A percentile compares a stretch with the other conserved stretches of the same genome.
Conservation (phyloP, 2,797 vertebrate species). For the Allobates femoralis region DNA sequence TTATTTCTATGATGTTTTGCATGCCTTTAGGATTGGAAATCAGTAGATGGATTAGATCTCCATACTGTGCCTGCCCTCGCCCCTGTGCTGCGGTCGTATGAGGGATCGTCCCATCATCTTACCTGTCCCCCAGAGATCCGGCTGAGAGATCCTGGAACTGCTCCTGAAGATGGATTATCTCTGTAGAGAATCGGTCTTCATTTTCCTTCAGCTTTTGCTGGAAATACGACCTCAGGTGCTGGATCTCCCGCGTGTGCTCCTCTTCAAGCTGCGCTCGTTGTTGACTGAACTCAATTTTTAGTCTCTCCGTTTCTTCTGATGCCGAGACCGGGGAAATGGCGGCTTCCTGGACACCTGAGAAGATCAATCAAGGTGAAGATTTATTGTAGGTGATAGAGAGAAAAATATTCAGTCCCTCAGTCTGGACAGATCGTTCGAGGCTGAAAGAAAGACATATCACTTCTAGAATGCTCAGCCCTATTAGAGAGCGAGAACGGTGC, state of each 20-base stretch:
- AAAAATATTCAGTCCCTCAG: not conserved
- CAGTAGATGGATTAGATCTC: not conserved
- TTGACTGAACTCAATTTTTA: constrained; percentile 75
- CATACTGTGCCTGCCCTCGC: not conserved
- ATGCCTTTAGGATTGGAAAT: not conserved
- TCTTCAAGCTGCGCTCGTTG: constrained; percentile 79
- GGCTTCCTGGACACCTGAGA: constrained; percentile 7
- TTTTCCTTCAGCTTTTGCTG: constrained; percentile 81
- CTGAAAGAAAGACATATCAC: not conserved
- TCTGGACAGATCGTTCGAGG: not conserved
- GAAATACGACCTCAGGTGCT: constrained; percentile 80
- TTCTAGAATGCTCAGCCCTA: no score
- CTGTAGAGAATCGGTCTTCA: constrained; percentile 77
- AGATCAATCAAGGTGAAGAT: not conserved
- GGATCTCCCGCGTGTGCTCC: constrained; percentile 80
- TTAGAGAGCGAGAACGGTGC: no score
- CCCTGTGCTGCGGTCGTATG: not conserved
- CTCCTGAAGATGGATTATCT: constrained; percentile 80
- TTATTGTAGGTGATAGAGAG: not conserved
- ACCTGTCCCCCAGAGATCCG: constrained; percentile 77
- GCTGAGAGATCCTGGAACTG: constrained; percentile 75
- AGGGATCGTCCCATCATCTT: constrained; percentile 47
- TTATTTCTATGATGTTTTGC: not conserved
- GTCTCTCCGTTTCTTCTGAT: constrained; percentile 69
- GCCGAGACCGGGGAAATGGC: constrained; percentile 49